phyloP scores from a whole-genome alignment of 2,888 invertebrate genomes.

The Drosophila mulleri region DNA sequence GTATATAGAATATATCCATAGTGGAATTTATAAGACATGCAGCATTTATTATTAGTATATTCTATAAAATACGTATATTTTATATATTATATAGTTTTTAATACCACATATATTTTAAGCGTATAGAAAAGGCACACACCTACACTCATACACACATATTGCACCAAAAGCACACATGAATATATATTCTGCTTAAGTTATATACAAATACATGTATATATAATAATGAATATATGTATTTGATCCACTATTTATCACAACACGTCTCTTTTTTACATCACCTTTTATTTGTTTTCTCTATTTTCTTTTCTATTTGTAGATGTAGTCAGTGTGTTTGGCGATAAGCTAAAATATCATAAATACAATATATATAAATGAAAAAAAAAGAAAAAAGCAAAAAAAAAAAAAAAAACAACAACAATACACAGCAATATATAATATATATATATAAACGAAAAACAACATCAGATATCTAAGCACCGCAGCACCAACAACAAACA shows the following conservation, averaged over 20 bases:
- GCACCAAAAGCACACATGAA: neutral
- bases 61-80: too few relatives aligned
- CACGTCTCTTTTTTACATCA: slow-evolving; percentile 60
- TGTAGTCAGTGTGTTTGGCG: slow-evolving; percentile 95
- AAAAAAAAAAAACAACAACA: slow-evolving; percentile 39
- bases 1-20: neutral
- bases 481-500: slow-evolving; percentile 68
- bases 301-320: slow-evolving; percentile 88
- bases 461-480: slow-evolving; percentile 64
- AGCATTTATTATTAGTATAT: too few relatives aligned
- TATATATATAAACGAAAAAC: slow-evolving; percentile 37
- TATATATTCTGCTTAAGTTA: slow-evolving; percentile 14
- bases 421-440: slow-evolving; percentile 75
- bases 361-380: slow-evolving; percentile 53
- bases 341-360: slow-evolving; percentile 86
- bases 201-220: neutral
- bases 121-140: neutral
- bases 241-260: slow-evolving; percentile 39
- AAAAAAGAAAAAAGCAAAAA: slow-evolving; percentile 27
- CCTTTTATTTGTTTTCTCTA: slow-evolving; percentile 69
- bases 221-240: slow-evolving; percentile 1
- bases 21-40: neutral
- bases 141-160: slow-evolving; percentile 4
- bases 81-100: neutral
- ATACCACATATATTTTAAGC: neutral